A percentile compares a stretch with the other conserved stretches of the same genome.
These are phyloP conservation scores for Chaetorhynchus papuensis DNA, from an alignment of 2,113 vertebrate genomes.

Conservation along the genomic window DNA sequence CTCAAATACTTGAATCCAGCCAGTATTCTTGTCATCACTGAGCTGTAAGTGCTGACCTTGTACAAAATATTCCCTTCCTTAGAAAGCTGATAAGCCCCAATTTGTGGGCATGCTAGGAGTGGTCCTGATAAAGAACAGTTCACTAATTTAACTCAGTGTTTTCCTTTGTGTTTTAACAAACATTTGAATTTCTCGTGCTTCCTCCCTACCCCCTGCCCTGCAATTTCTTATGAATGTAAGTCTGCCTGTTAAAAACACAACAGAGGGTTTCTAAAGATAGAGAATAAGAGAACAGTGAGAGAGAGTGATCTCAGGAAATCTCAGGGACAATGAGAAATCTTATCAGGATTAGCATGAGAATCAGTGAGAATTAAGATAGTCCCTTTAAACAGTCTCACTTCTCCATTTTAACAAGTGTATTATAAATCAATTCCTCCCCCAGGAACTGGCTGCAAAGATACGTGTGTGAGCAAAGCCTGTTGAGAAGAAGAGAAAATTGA, in stretches of 20 bases:
- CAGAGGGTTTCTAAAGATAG: neutral
- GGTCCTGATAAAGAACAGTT: neutral
- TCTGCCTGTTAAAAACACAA: neutral
- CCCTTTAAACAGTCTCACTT: neutral
- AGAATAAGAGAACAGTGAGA: neutral
- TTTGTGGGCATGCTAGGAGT: neutral
- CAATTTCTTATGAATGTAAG: neutral
- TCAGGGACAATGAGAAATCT: neutral
- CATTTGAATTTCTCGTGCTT: neutral
- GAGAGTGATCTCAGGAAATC: neutral
- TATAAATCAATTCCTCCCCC: neutral
- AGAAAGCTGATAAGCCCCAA: neutral
- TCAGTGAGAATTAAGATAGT: neutral
- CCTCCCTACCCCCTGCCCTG: neutral
- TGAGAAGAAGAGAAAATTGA: neutral
- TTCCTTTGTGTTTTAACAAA: neutral
- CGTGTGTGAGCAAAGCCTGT: neutral
- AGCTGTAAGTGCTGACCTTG: neutral
- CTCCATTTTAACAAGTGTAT: neutral
- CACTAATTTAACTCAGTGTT: neutral
- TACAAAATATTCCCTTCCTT: neutral
- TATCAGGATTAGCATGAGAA: neutral
- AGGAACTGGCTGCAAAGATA: neutral
- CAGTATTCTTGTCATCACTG: neutral
- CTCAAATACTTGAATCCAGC: neutral